Conservation (phyloP, 2,797 vertebrate species). For the Otolemur crassicaudatus region DNA sequence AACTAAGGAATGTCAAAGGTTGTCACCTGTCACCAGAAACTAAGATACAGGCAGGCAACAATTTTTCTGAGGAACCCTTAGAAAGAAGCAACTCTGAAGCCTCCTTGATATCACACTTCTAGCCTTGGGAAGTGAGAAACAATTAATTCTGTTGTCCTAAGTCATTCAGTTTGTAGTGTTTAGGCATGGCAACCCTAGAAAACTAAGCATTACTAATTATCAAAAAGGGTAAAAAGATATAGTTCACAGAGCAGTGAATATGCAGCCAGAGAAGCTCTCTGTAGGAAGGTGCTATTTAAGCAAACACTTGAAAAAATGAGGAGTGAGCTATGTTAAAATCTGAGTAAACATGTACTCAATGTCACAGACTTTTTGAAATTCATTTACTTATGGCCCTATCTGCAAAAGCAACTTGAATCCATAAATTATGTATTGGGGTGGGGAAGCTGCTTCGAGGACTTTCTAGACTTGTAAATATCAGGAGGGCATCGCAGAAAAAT, state of each 20-base stretch:
- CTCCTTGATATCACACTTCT: neutral
- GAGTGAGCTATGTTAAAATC: neutral
- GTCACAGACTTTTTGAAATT: neutral
- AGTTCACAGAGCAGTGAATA: neutral
- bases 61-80: neutral
- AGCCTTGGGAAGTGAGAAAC: neutral
- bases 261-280: neutral
- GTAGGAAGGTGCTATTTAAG: neutral
- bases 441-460: neutral
- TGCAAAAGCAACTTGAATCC: neutral
- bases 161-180: neutral
- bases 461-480: neutral
- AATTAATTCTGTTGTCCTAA: neutral
- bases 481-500: neutral
- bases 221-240: neutral
- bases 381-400: neutral
- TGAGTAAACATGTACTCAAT: neutral
- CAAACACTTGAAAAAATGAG: neutral
- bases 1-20: neutral
- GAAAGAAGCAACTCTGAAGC: neutral
- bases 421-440: neutral
- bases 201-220: neutral
- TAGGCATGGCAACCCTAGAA: neutral
- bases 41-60: neutral
- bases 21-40: neutral